Evolutionary conservation across 2,888 invertebrate species (phyloP), one percentile per base, ranked within the genome.

Genomic region (Liodrosophila aerea): DNA sequence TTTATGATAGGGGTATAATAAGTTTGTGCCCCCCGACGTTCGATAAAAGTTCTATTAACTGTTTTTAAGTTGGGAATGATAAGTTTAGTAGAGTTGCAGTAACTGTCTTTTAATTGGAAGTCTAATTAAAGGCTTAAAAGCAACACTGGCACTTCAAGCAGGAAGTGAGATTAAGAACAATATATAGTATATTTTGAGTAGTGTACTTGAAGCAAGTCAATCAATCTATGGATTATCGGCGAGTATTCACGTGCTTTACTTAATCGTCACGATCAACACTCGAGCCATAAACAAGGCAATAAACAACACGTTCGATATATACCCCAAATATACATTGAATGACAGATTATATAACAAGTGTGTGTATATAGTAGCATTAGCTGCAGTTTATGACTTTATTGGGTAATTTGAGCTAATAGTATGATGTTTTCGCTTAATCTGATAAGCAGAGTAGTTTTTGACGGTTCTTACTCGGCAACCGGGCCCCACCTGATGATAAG

Each of bases 321-420:
- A 37, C 15, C n/a, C n/a, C n/a, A n/a, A n/a, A n/a, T 7, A 12
- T 49, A 40, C 29, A 47, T 36, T 3, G 22, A 22, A 22, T 4
- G 8, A n/a, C 34, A 16, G 36, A 36, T 43, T 51, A 16, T 30
- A 46, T 15, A 15, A 22, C 4, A 43, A 7, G 4, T n/a, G 7
- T 11, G 15, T 8, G 36, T 50, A 30, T 34, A 11, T 31, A 43
- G n/a, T 33, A 18, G 45, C 27, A 30, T 31, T 1, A 31, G 49
- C 31, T 15, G 13, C 30, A 12, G 27, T 69, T 71, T 63, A 67
- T 67, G 36, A 27, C n/a, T 64, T 60, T 60, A 54, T 71, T 53
- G 43, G 30, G 7, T 41, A 47, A 54, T 71, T 63, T 39, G 41
- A 5, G 37, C 31, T 43, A 66, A 66, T 62, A 54, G n/a, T n/a